These are phyloP conservation scores for Fregetta grallaria DNA, from an alignment of 2,113 vertebrate species.

Conservation along the genomic window DNA sequence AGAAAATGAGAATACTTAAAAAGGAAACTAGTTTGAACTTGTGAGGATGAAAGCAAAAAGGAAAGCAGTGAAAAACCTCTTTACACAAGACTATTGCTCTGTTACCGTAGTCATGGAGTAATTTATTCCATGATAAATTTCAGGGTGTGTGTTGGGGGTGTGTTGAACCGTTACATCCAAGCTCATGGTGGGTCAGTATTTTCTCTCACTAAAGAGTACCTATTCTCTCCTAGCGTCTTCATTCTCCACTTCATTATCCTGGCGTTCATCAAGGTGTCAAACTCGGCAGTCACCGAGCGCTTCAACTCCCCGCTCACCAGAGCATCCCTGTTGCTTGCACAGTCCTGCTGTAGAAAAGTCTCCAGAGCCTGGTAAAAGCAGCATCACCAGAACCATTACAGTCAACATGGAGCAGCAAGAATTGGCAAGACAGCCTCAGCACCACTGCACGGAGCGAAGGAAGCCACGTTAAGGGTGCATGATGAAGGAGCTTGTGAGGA, in stretches of 20 bases:
- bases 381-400: neutral
- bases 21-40: neutral
- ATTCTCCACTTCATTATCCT: neutral
- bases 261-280: neutral
- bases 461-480: neutral
- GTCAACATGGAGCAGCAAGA: neutral
- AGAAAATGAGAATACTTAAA: neutral
- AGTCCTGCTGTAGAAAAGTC: neutral
- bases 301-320: neutral
- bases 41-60: neutral
- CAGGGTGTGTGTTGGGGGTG: neutral
- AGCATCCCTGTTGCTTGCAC: neutral
- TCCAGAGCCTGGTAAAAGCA: neutral
- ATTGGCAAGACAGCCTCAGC: neutral
- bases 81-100: neutral
- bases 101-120: neutral
- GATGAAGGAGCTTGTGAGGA: neutral
- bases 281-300: rapidly evolving
- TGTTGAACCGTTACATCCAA: neutral
- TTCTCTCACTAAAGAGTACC: neutral
- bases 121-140: neutral
- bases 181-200: neutral
- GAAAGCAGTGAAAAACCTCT: neutral
- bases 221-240: neutral
- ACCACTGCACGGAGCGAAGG: neutral